Evolutionary conservation across 1,140 invertebrate genomes (phyloP).

Genomic region (Drosophila parvula): DNA sequence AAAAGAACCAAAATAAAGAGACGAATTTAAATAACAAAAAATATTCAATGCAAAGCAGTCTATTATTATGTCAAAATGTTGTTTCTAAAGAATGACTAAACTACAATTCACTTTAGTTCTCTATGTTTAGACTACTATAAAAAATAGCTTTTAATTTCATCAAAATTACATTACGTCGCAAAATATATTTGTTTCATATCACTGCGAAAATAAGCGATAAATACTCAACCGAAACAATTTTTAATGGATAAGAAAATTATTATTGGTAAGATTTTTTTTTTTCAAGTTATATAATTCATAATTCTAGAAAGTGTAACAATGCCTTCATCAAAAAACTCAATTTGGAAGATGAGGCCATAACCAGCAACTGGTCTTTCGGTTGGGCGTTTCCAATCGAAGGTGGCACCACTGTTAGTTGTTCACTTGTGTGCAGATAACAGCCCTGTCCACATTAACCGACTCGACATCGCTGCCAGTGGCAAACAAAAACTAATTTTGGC

Average conservation of each 20-base stretch:
- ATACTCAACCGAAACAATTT: not conserved
- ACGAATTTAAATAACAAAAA: slow-evolving; percentile 36
- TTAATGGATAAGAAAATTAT: not conserved
- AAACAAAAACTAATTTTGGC: slow-evolving; percentile 22
- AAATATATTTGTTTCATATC: not conserved
- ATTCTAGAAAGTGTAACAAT: not conserved
- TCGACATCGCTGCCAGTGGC: not conserved
- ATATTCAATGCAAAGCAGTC: slow-evolving; percentile 4
- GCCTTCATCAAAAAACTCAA: not conserved
- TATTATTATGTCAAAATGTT: not conserved
- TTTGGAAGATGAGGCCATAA: not conserved
- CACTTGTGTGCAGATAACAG: slow-evolving; percentile 21
- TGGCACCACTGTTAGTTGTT: slow-evolving; percentile 24
- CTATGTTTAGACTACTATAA: not conserved
- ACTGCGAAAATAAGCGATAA: not conserved
- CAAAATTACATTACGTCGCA: not conserved
- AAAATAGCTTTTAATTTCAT: not conserved
- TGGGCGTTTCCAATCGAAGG: not conserved
- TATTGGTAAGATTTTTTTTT: not conserved
- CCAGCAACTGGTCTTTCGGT: not conserved
- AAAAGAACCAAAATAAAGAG: slow-evolving; percentile 65
- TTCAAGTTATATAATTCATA: not conserved
- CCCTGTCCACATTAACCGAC: slow-evolving; percentile 29
- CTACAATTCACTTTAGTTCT: too few species aligned
- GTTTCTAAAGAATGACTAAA: not conserved